Evolutionary conservation across 2,113 vertebrate genomes (phyloP), one percentile per base, ranked within the genome.

Genomic region (Boulengeromyrus knoepffleri): DNA sequence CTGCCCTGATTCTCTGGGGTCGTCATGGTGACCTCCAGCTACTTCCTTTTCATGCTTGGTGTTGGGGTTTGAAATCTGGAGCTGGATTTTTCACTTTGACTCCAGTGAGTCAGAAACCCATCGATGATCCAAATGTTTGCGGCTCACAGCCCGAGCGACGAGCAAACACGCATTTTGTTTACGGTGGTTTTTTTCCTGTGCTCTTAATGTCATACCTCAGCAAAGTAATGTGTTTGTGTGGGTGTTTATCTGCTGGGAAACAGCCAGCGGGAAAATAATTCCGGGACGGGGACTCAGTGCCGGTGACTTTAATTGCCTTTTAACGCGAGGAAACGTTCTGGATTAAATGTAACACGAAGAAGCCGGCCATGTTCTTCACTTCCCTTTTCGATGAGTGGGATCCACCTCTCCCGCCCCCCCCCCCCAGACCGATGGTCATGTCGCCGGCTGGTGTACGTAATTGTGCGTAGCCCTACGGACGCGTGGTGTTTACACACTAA

Each of bases 51-150:
- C 8, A n/a, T 90, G 24, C 21, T 89, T 87, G 77, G 52, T 88
- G n/a, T 39, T 50, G 12, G 53, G 62, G n/a, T 80, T 89, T 90
- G 77, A 46, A 77, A 89, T 45, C 58, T 53, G 24, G 50, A 31
- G 66, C 49, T 84, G 27, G 89, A 52, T 85, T 88, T 90, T 88
- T 39, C 86, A 42, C 90, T 92, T 80, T 62, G 74, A 89, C 87
- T 91, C 74, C 39, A 89, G 89, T 90, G 91, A 89, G 62, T 90
- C 91, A 91, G 89, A 90, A 91, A 87, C 86, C 86, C 46, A 31
- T 89, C 56, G 77, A 80, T 53, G 56, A 83, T 89, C 58, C 62
- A 91, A 91, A 91, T 89, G 90, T 90, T 89, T 88, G 88, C 74
- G 83, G 66, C 89, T 91, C 62, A 52, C 56, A 39, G 88, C 8